phyloP scores from a whole-genome alignment of 2,888 invertebrate genomes.

The Dolichopus griseipennis region DNA sequence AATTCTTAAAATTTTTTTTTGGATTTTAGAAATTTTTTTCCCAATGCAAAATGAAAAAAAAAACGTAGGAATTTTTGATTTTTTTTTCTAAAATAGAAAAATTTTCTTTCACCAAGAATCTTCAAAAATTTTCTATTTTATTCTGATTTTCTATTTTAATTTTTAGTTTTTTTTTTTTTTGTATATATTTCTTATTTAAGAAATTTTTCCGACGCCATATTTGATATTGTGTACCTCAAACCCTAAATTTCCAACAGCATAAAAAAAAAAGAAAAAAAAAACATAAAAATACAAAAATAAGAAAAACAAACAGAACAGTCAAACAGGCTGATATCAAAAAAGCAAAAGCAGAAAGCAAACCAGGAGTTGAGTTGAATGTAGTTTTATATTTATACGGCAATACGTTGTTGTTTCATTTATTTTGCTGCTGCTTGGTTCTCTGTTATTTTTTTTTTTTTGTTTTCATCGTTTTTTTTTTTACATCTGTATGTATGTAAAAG shows the following conservation, averaged over 20 bases:
- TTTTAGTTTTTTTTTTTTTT: too few relatives aligned
- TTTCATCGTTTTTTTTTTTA: not conserved
- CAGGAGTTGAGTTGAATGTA: not conserved
- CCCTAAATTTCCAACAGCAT: not conserved
- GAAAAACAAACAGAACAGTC: not conserved
- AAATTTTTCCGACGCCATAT: conserved; percentile 9
- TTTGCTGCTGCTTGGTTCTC: too few relatives aligned
- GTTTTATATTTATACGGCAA: not conserved
- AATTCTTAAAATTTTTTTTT: too few relatives aligned
- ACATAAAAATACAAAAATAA: not conserved
- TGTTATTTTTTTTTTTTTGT: too few relatives aligned
- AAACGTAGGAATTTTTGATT: too few relatives aligned
- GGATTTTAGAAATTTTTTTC: too few relatives aligned
- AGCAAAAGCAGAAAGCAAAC: not conserved
- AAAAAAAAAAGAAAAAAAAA: not conserved
- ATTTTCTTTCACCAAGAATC: too few relatives aligned
- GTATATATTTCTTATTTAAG: not conserved
- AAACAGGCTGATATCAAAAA: not conserved
- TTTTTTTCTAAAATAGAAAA: too few relatives aligned
- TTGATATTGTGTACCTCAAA: conserved; percentile 9
- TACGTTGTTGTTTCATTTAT: not conserved
- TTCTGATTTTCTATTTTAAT: too few relatives aligned
- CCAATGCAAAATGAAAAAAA: too few relatives aligned
- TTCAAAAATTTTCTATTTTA: too few relatives aligned
- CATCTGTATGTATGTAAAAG: not conserved